Base-by-base conservation (phyloP, 1,140 invertebrate species). In the Muscidifurax raptorellus region DNA sequence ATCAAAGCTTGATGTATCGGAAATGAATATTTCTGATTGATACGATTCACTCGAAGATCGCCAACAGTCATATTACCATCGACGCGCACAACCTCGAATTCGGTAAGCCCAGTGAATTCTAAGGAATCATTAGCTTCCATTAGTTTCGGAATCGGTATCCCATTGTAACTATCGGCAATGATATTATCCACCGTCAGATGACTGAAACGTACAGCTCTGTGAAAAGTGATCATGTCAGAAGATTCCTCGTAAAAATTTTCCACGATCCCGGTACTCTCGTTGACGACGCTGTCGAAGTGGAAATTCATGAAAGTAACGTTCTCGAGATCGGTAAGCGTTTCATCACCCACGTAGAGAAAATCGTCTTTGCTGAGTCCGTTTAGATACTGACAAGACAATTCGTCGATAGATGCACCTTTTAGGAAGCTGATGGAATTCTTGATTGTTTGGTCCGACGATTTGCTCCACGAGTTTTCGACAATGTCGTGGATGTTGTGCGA, bases 371-470 rank as follows among this genome's bases (percentile, higher is more conserved):
- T 18, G 15, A 86, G 83, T 7, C 85, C 88, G 72, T 91, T 91
- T 2, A 91, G 76, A 27, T 87, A 88, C 9, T 86, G 69, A 1
- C 86, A 72, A 1, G 85, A 18, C 5, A 91, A 72, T 25, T 52
- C 30, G 36, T 91, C 88, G 18, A 91, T 88, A 0, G 67, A 84
- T 2, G 90, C 10, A 2, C 86, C 87, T 1, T 75, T 79, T 44
- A 88, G 83, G 4, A 91, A 87, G 0, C 28, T 52, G 0, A 90
- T 75, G 0, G 76, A 15, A 30, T 82, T 40, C 5, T 22, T 12
- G 12, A 91, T 89, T 0, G 59, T 80, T 77, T 90, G 90, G 78
- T 89, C 69, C 0, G 40, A 87, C 1, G 89, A 90, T 85, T 88
- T 90, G 9, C 88, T 90, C 90, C 90, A 91, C 5, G 77, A 87